phyloP scores from a whole-genome alignment of 2,113 vertebrate genomes.

The Hyperoodon ampullatus region DNA sequence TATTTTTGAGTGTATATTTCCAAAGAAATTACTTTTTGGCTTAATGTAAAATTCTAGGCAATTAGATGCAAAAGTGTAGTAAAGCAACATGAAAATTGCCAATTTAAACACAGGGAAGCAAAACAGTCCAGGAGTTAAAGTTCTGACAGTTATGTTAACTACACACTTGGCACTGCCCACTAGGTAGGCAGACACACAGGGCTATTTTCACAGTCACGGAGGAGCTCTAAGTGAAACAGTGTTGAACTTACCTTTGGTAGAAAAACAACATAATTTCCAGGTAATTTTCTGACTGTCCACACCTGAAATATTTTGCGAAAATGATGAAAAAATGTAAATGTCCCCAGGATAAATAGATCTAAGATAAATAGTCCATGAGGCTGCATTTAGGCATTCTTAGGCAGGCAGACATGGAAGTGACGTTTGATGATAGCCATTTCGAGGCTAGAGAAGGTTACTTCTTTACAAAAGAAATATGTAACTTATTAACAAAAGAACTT shows the following conservation, averaged over 20 bases:
- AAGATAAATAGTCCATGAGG: neutral
- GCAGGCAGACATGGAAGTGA: no score
- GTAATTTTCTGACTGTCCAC: neutral
- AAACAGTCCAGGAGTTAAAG: neutral
- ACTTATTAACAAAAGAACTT: neutral
- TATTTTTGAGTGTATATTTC: conserved; percentile 75
- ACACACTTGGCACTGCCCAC: neutral
- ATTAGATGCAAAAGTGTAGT: conserved; percentile 73
- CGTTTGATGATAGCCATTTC: neutral
- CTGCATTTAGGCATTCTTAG: neutral
- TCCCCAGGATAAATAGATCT: neutral
- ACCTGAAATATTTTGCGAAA: neutral
- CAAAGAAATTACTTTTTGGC: conserved; percentile 75
- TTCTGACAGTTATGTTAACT: conserved; percentile 22
- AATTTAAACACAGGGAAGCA: conserved; percentile 73
- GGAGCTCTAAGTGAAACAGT: neutral
- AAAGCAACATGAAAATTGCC: conserved; percentile 70
- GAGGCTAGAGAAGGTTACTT: neutral
- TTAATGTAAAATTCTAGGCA: conserved; percentile 77
- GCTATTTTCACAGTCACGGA: neutral
- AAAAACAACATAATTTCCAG: neutral
- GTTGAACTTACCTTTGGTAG: neutral
- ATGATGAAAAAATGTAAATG: neutral
- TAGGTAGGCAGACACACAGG: neutral
- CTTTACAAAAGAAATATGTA: neutral